These are phyloP conservation scores for Tonatia bakeri DNA, from an alignment of 2,113 vertebrate species.

Conservation along the genomic window DNA sequence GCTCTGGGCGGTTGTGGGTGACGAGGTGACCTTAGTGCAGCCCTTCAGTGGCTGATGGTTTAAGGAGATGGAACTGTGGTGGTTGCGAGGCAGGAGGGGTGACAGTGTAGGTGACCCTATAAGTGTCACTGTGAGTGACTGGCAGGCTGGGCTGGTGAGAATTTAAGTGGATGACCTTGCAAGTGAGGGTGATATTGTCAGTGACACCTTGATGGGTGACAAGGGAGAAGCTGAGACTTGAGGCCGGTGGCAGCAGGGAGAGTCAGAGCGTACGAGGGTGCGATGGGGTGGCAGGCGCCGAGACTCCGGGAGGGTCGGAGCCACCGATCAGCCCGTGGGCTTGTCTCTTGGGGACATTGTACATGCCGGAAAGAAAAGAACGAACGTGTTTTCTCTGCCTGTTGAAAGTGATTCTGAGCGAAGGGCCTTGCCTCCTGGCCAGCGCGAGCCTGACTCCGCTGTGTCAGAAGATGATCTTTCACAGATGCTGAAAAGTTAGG, in stretches of 20 bases:
- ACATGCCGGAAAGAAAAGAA: background rate
- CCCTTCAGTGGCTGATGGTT: rapidly evolving
- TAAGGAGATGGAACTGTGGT: rapidly evolving
- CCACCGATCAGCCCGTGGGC: background rate
- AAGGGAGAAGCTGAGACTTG: rapidly evolving
- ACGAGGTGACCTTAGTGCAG: background rate
- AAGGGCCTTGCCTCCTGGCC: slow-evolving; percentile 63
- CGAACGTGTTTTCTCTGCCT: slow-evolving; percentile 10
- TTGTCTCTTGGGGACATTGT: background rate
- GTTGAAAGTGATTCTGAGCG: slow-evolving; percentile 51
- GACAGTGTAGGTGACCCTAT: rapidly evolving
- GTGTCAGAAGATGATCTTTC: slow-evolving; percentile 89
- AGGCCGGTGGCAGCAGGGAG: rapidly evolving
- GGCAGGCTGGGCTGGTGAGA: background rate
- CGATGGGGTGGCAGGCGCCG: rapidly evolving
- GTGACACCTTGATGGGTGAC: rapidly evolving
- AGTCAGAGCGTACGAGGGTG: background rate
- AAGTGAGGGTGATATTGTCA: background rate
- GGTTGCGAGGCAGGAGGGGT: too few species aligned
- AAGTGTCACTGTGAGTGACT: background rate
- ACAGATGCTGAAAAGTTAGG: slow-evolving; percentile 85
- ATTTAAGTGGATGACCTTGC: too few species aligned
- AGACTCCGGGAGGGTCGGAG: background rate
- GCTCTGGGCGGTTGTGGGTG: background rate
- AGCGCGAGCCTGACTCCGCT: slow-evolving; percentile 64